phyloP scores from a whole-genome alignment of 2,888 invertebrate genomes.

The Lasioglossum villosulum region DNA sequence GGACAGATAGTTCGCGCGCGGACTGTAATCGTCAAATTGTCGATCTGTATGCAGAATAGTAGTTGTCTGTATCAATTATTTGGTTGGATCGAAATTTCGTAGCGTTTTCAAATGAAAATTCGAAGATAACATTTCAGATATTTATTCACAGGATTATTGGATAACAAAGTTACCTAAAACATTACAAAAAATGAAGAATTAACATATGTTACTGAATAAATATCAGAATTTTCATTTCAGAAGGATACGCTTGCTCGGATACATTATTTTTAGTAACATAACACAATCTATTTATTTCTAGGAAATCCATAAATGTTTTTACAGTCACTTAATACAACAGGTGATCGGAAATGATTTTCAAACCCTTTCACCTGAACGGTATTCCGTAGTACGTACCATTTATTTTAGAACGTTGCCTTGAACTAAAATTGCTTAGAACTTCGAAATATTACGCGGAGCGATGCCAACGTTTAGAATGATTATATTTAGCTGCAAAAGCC shows the following conservation, averaged over 20 bases:
- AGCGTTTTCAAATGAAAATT: no score
- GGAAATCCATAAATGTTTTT: neutral
- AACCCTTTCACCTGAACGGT: neutral
- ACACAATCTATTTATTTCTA: neutral
- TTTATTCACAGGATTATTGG: no score
- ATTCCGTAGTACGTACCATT: neutral
- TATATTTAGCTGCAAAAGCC: neutral
- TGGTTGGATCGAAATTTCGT: no score
- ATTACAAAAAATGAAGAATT: no score
- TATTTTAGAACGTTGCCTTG: constrained; percentile 1
- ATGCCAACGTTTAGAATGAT: neutral
- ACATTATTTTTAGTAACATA: neutral
- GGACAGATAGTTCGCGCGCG: neutral
- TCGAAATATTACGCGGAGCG: neutral
- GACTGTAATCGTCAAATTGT: neutral
- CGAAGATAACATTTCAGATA: no score
- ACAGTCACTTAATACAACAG: neutral
- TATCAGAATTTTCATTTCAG: no score
- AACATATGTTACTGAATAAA: no score
- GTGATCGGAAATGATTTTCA: neutral
- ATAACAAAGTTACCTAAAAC: no score
- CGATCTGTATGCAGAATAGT: neutral
- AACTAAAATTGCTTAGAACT: neutral
- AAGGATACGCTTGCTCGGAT: neutral
- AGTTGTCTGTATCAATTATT: neutral